Evolutionary conservation across 2,113 vertebrate genomes (phyloP).

Genomic region (Megaceryle torquata): DNA sequence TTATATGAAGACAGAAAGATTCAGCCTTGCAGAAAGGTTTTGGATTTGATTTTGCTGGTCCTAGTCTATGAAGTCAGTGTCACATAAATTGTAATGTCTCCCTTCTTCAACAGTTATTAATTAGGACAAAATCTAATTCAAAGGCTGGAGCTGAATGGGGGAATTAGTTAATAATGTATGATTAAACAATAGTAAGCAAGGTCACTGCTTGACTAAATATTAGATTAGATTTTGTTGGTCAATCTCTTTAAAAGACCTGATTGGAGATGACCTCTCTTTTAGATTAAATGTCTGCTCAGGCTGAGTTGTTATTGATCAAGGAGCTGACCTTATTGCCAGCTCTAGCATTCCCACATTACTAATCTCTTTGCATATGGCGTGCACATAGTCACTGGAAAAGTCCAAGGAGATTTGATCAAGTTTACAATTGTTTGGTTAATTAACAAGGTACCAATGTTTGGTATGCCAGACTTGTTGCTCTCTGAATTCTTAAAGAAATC

Average conservation of each 20-base stretch:
- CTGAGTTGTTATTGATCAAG: conserved; percentile 72
- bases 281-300: conserved; percentile 62
- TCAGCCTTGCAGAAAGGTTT: neutral
- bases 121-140: conserved; percentile 17
- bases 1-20: neutral
- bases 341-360: conserved; percentile 30
- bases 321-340: conserved; percentile 56
- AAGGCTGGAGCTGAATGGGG: neutral
- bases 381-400: conserved; percentile 28
- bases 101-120: neutral
- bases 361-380: conserved; percentile 40
- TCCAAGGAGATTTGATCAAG: conserved; percentile 55
- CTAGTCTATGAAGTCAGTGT: neutral
- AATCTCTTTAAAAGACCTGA: conserved; percentile 66
- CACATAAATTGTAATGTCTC: neutral
- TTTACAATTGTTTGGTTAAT: conserved; percentile 52
- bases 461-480: neutral
- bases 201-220: conserved; percentile 60
- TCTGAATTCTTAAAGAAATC: neutral
- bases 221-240: conserved; percentile 50
- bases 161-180: conserved; percentile 65
- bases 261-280: conserved; percentile 71
- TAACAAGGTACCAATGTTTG: conserved; percentile 43
- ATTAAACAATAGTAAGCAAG: conserved; percentile 51
- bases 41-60: neutral